Conservation (phyloP, 2,113 vertebrate genomes). For the Columba livia region DNA sequence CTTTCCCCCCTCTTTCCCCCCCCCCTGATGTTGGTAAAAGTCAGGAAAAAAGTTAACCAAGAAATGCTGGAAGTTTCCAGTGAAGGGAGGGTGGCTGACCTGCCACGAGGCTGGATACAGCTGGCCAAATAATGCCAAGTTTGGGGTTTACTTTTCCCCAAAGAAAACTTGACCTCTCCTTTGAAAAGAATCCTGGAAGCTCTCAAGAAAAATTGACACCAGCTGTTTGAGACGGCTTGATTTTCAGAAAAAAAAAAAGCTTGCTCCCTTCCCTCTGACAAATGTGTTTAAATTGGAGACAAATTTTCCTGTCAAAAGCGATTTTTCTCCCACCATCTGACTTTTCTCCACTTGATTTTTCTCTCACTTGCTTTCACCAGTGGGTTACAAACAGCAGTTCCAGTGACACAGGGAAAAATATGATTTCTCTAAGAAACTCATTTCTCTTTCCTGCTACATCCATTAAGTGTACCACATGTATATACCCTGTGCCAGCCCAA, state of each 20-base stretch:
- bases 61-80: not conserved
- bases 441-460: not conserved
- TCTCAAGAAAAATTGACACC: not conserved
- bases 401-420: not conserved
- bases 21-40: not conserved
- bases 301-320: not conserved
- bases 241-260: not conserved
- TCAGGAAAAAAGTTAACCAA: not conserved
- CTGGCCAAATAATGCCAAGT: not conserved
- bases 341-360: not conserved
- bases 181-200: not conserved
- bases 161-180: not conserved
- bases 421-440: not conserved
- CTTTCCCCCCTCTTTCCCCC: not conserved
- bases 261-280: not conserved
- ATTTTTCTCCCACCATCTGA: not conserved
- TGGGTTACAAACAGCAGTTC: not conserved
- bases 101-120: rapidly evolving
- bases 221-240: not conserved
- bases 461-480: not conserved
- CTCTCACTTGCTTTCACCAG: not conserved
- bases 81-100: not conserved
- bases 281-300: not conserved
- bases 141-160: not conserved
- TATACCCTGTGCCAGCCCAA: not conserved